Evolutionary conservation across 2,888 invertebrate species (phyloP).

Genomic region (Trachelus troglodyta): DNA sequence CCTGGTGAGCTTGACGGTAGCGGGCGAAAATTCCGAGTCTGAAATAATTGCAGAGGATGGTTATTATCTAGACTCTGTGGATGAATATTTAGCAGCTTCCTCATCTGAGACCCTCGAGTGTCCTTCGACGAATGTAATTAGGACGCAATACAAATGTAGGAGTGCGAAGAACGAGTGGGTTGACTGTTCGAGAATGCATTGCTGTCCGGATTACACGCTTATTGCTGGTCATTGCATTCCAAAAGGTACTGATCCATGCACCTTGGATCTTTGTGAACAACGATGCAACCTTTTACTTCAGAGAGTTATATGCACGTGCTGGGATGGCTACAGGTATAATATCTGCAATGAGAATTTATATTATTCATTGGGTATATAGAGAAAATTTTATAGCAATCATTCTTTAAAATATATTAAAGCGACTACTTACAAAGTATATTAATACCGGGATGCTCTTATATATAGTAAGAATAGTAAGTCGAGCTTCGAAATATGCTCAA

Average conservation of each 20-base stretch:
- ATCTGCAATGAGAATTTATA: background rate
- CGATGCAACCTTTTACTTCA: constrained; percentile 74
- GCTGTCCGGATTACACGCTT: constrained; percentile 74
- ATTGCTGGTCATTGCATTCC: constrained; percentile 74
- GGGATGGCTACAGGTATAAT: constrained; percentile 69
- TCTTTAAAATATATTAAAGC: background rate
- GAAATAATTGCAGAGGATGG: constrained; percentile 20
- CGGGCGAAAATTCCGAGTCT: background rate
- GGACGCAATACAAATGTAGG: constrained; percentile 72
- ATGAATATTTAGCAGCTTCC: constrained; percentile 18
- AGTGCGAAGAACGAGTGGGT: constrained; percentile 70
- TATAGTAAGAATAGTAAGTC: no score
- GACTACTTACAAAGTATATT: no score
- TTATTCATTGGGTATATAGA: background rate
- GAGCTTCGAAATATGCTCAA: no score
- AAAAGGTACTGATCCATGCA: constrained; percentile 73
- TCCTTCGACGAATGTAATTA: constrained; percentile 73
- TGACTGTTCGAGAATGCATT: constrained; percentile 73
- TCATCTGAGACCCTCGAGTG: constrained; percentile 66
- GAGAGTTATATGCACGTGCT: constrained; percentile 75
- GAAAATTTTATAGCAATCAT: background rate
- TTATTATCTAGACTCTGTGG: constrained; percentile 22
- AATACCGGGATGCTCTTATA: no score
- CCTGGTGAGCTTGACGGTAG: background rate
- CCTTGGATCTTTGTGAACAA: constrained; percentile 75